phyloP scores from a whole-genome alignment of 2,888 invertebrate genomes.

The Onchidella celtica region DNA sequence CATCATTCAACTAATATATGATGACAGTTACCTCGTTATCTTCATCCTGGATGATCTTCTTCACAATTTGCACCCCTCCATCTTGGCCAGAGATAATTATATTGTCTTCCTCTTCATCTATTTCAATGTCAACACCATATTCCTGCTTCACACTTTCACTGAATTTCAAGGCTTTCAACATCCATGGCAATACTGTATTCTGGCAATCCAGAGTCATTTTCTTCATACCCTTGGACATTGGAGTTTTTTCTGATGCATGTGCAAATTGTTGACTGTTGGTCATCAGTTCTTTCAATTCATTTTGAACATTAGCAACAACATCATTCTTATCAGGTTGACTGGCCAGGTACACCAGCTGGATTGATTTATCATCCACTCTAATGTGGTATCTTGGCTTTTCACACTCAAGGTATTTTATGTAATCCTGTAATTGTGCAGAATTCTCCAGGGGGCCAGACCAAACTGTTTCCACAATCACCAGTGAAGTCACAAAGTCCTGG shows the following conservation, averaged over 20 bases:
- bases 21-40: constrained; percentile 26
- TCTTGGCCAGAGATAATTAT: constrained; percentile 7
- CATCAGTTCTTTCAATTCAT: no score
- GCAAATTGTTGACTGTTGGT: no score
- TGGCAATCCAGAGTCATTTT: not conserved
- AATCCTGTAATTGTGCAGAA: not conserved
- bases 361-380: not conserved
- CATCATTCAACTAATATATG: not conserved
- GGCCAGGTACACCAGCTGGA: constrained; percentile 12
- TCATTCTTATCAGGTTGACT: not conserved
- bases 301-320: not conserved
- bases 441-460: not conserved
- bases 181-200: not conserved
- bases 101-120: constrained; percentile 10
- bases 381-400: not conserved
- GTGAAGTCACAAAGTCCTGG: constrained; percentile 11
- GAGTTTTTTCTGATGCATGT: no score
- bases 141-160: not conserved
- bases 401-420: not conserved
- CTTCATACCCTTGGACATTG: no score
- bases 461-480: not conserved
- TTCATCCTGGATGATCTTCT: not conserved
- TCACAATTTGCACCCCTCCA: not conserved
- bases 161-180: constrained; percentile 14
- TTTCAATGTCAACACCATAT: not conserved